A percentile compares a stretch with the other conserved stretches of the same genome.
Evolutionary conservation across 2,113 vertebrate species (phyloP).

Genomic region (Connochaetes taurinus): DNA sequence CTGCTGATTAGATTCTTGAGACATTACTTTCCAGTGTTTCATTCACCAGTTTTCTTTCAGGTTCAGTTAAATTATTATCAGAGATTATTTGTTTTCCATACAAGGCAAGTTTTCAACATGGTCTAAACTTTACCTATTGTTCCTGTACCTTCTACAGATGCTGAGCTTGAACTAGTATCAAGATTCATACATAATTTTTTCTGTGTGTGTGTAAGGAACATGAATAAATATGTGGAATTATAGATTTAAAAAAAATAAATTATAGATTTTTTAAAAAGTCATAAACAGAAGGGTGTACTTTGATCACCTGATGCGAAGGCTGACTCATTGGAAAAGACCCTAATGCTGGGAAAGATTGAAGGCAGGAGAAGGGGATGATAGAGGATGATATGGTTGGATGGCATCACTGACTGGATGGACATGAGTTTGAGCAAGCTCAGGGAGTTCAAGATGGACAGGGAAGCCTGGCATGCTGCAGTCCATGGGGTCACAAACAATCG

Average conservation of each 20-base stretch:
- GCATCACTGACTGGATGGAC: background rate
- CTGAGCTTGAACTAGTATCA: background rate
- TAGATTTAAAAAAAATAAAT: background rate
- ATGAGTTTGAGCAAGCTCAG: background rate
- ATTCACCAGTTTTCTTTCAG: background rate
- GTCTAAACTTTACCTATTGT: background rate
- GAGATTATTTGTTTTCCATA: background rate
- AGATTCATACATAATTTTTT: background rate
- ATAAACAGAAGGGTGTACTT: background rate
- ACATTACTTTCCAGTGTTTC: background rate
- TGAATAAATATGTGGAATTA: background rate
- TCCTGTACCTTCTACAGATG: background rate
- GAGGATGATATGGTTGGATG: background rate
- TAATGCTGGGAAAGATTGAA: background rate
- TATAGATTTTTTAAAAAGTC: background rate
- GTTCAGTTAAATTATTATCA: background rate
- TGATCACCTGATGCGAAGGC: background rate
- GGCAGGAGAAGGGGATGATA: background rate
- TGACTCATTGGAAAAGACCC: background rate
- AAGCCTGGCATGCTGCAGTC: background rate
- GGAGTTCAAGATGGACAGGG: background rate
- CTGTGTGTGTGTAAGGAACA: background rate
- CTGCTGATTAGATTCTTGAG: background rate
- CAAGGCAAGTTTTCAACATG: background rate
- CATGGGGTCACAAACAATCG: background rate